Percentiles rank a stretch among this genome's conserved stretches.
Evolutionary conservation across 1,140 invertebrate genomes (phyloP).

Genomic region (Pentalonia nigronervosa): DNA sequence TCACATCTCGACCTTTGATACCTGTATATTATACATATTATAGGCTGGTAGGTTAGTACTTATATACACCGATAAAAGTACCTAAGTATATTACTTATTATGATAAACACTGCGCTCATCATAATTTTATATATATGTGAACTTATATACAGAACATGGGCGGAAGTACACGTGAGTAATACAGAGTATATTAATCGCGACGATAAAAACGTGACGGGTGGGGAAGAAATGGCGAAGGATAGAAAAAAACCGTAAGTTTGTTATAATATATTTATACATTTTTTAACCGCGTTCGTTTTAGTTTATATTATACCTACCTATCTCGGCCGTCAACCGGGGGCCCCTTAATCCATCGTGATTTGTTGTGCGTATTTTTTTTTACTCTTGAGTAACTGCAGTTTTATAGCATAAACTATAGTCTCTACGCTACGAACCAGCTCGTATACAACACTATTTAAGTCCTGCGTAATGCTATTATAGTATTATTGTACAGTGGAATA

Average conservation of each 20-base stretch:
- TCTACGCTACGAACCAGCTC: neutral
- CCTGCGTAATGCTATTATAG: neutral
- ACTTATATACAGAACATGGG: neutral
- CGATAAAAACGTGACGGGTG: neutral
- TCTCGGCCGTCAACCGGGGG: neutral
- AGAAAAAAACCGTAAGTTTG: neutral
- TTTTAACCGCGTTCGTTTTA: neutral
- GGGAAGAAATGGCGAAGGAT: neutral
- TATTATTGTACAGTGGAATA: too few relatives aligned
- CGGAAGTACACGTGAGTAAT: neutral
- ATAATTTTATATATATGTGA: too few relatives aligned
- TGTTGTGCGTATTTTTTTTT: neutral
- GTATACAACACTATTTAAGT: neutral
- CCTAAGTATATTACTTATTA: neutral
- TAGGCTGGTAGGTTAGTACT: neutral
- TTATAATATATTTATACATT: neutral
- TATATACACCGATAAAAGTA: neutral
- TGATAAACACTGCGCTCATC: too few relatives aligned
- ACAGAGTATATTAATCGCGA: neutral
- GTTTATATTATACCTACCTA: neutral
- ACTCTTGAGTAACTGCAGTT: neutral
- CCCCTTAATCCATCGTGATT: neutral
- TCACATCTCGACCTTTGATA: neutral
- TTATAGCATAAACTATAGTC: neutral
- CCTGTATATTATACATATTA: neutral